Evolutionary conservation across 2,113 vertebrate genomes (phyloP), one percentile per base, ranked within the genome.

Genomic region (Rhinopomastus cyanomelas): DNA sequence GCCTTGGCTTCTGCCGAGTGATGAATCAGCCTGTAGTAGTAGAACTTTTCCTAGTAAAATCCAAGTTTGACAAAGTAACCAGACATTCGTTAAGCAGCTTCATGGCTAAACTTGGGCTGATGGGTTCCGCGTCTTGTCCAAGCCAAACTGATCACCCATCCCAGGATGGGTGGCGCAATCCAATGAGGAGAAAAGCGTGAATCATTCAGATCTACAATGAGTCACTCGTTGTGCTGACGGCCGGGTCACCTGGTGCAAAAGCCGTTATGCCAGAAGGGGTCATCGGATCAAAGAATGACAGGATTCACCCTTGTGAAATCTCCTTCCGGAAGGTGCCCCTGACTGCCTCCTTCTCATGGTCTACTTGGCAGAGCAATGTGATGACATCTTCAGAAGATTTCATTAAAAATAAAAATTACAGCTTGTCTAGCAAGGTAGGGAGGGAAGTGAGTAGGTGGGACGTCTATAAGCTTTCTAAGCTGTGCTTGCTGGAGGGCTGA

Each of bases 361-460:
- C 30, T 49, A 14, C 37, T 61, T 79, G 55, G 79, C 21, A 51
- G 73, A 84, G 62, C n/a, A 87, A 62, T 61, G 48, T 27, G 34
- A 67, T 79, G 37, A 91, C 37, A 18, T 22, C 16, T 82, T 64
- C 77, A 68, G 66, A 51, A 81, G 62, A 79, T 66, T 88, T 84
- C 49, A 86, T 88, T 75, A 83, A 83, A 88, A 90, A 49, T 85
- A 88, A 91, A 89, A 94, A 91, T 86, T 83, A 88, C 3, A 94
- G 80, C 52, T 75, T 81, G 53, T 53, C 53, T 61, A 51, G 49
- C 68, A 68, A 88, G 88, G 53, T 16, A 67, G 39, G 39, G 49
- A 89, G 94, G 91, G 90, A 91, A 91, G 73, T 81, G 76, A 87
- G 93, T 85, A 56, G 48, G 60, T 66, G 92, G 57, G 73, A 95